A percentile compares a stretch with the other conserved stretches of the same genome.
These are phyloP conservation scores for Motacilla alba DNA, from an alignment of 2,113 vertebrate species.

Conservation along the genomic window DNA sequence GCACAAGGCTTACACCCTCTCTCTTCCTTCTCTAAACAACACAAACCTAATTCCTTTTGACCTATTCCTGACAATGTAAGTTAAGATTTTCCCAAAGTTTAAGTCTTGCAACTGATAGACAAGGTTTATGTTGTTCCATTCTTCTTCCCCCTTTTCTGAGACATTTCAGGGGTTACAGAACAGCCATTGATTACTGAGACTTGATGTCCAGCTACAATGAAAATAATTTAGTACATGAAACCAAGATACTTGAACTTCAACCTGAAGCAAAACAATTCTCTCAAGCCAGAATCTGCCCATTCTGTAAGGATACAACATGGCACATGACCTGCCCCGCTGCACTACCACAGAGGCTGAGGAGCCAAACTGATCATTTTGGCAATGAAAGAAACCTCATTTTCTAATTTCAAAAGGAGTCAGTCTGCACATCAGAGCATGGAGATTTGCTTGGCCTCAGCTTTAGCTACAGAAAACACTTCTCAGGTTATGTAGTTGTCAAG, in stretches of 20 bases:
- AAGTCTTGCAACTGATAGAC: not conserved
- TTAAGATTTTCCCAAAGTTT: not conserved
- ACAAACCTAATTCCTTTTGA: not conserved
- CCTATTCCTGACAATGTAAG: not conserved
- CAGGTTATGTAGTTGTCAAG: not conserved
- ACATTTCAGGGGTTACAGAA: not conserved
- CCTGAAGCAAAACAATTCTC: not conserved
- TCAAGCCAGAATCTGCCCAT: not conserved
- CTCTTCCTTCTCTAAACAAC: not conserved
- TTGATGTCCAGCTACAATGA: not conserved
- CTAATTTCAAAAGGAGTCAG: not conserved
- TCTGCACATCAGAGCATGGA: not conserved
- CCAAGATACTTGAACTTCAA: not conserved
- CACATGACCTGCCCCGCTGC: fast-evolving
- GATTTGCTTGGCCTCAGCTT: not conserved
- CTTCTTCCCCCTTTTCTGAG: not conserved
- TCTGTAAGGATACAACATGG: not conserved
- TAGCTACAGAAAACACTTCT: not conserved
- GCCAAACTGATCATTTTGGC: not conserved
- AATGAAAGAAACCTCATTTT: not conserved
- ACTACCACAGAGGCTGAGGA: not conserved
- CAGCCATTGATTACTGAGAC: not conserved
- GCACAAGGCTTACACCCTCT: not conserved
- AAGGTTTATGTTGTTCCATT: not conserved
- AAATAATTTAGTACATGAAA: not conserved